Evolutionary conservation across 2,888 invertebrate species (phyloP).

Genomic region (Harmothoe impar): DNA sequence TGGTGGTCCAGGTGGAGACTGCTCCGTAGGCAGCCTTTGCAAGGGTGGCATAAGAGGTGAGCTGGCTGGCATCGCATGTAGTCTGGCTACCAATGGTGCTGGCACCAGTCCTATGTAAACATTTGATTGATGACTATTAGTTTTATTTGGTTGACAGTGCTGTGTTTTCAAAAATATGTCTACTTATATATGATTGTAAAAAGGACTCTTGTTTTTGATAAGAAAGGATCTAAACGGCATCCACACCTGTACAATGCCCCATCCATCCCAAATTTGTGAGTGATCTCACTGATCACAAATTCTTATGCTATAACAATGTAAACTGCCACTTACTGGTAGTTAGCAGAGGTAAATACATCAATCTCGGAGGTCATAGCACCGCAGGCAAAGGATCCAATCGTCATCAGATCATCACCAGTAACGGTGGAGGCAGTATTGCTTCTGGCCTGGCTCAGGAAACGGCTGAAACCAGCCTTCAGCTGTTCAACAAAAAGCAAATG

Average conservation of each 20-base stretch:
- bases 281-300: no score
- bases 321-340: constrained; percentile 70
- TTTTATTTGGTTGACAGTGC: no score
- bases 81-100: constrained; percentile 71
- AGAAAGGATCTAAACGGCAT: no score
- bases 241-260: no score
- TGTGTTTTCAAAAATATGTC: no score
- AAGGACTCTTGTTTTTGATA: no score
- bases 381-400: constrained; percentile 73
- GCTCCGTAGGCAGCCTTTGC: constrained; percentile 71
- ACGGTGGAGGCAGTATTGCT: constrained; percentile 67
- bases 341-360: constrained; percentile 64
- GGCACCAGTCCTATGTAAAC: not conserved
- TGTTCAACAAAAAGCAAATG: constrained; percentile 50
- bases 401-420: constrained; percentile 71
- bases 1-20: constrained; percentile 70
- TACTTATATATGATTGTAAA: no score
- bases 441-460: constrained; percentile 70
- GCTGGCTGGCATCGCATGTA: constrained; percentile 71
- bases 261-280: no score
- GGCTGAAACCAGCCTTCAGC: constrained; percentile 68
- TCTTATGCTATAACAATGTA: no score
- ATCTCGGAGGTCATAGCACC: constrained; percentile 72
- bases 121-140: no score
- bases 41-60: constrained; percentile 68